Evolutionary conservation across 2,113 vertebrate species (phyloP), one percentile per base, ranked within the genome.

Genomic region (Diphyllodes magnificus): DNA sequence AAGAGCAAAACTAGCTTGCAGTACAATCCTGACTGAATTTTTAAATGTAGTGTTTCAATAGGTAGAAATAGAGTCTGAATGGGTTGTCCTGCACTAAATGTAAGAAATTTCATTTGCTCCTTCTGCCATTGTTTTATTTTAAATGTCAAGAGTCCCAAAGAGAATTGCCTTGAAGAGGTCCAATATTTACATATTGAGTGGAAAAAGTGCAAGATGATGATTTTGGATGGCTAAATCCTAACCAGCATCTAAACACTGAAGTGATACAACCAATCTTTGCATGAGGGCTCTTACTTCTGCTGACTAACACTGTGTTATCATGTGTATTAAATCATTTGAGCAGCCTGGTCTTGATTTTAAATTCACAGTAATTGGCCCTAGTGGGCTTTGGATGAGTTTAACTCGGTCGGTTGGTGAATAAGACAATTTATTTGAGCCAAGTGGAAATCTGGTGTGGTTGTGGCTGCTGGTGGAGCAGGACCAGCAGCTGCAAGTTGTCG

Each of bases 281-380:
- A 13, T 8, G 14, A 65, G 33, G 28, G 11, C 63, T 80, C 44
- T 59, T 51, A 17, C 4, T 25, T 60, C 14, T 54, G 35, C 33
- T 59, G n/a, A 25, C 19, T 49, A 18, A 20, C 8, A 3, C 22
- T n/a, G 0, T 21, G 1, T 45, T 75, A 4, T 39, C 71, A 4
- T 12, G 6, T 13, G 0, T 20, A 4, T 68, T 50, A 28, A 51
- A 14, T n/a, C 7, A 6, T 16, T 40, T 33, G 14, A 27, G 40
- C 30, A 61, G 12, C 30, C 45, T 83, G 35, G 8, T 5, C 8
- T 68, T 45, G 57, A 25, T 42, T 92, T 70, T 44, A 63, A 82
- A 68, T 40, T 84, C 33, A 35, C 13, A 18, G 0, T 51, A 24
- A 12, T 39, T 87, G 10, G 22, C 51, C 13, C 3, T 10, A 6